Percentiles rank a stretch among this genome's conserved stretches.
These are phyloP conservation scores for Epirrhoe tristata DNA, from an alignment of 2,888 invertebrate genomes.

Conservation along the genomic window DNA sequence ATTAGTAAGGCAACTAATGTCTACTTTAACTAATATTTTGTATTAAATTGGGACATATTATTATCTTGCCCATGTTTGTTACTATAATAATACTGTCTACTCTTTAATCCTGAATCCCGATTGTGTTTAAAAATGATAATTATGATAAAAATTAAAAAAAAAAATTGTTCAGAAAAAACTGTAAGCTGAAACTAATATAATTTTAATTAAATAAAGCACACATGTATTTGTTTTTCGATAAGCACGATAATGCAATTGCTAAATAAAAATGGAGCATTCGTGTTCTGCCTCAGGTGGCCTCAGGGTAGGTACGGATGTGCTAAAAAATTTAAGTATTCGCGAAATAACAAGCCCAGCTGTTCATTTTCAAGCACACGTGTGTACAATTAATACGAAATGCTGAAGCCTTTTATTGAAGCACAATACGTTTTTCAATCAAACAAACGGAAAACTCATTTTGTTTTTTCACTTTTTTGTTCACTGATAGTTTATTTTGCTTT, in stretches of 20 bases:
- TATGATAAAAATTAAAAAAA: too few species aligned
- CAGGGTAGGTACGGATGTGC: conserved; percentile 48
- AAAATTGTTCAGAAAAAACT: neutral
- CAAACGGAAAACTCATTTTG: conserved; percentile 23
- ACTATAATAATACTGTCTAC: too few species aligned
- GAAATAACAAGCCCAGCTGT: conserved; percentile 58
- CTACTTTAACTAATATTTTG: too few species aligned
- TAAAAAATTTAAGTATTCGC: conserved; percentile 55
- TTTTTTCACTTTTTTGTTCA: conserved; percentile 12
- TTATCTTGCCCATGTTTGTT: too few species aligned
- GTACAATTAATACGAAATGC: conserved; percentile 55
- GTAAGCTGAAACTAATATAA: neutral
- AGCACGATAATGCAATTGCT: neutral
- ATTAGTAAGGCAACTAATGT: too few species aligned
- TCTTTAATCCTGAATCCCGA: too few species aligned
- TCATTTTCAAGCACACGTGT: conserved; percentile 50
- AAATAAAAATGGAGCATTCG: conserved; percentile 13
- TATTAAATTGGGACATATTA: too few species aligned
- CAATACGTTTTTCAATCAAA: conserved; percentile 48
- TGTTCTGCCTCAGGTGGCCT: conserved; percentile 38
- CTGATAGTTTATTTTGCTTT: conserved; percentile 33
- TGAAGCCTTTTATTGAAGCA: conserved; percentile 53
- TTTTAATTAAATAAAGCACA: neutral
- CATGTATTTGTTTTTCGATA: neutral
- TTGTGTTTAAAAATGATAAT: too few species aligned